Evolutionary conservation across 1,140 invertebrate genomes (phyloP).

Genomic region (Drosophila watanabei): DNA sequence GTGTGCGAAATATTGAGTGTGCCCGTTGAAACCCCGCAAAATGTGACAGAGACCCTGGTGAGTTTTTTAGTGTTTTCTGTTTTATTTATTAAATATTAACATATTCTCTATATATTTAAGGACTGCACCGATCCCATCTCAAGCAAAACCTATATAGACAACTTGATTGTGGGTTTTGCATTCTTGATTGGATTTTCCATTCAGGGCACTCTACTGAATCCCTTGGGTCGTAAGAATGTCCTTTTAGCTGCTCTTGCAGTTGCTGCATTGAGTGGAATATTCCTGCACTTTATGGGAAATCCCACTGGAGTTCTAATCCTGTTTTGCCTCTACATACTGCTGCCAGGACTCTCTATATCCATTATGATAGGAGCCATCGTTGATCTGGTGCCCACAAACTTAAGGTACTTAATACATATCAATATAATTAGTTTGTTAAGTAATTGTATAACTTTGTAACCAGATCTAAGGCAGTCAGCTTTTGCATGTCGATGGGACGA

Average conservation of each 20-base stretch:
- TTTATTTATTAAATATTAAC: background rate
- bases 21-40: conserved; percentile 10
- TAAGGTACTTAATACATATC: conserved; percentile 63
- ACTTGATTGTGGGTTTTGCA: conserved; percentile 78
- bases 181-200: conserved; percentile 80
- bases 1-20: conserved; percentile 70
- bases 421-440: background rate
- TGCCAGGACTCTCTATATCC: conserved; percentile 85
- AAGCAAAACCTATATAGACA: conserved; percentile 82
- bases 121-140: conserved; percentile 78
- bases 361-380: conserved; percentile 85
- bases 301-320: conserved; percentile 72
- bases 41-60: conserved; percentile 34
- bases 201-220: conserved; percentile 76
- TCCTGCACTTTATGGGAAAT: conserved; percentile 73
- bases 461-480: conserved; percentile 88
- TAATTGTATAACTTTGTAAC: conserved; percentile 6
- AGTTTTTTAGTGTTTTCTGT: background rate
- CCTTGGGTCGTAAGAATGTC: conserved; percentile 81
- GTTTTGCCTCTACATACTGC: conserved; percentile 82
- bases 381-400: conserved; percentile 86
- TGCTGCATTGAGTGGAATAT: conserved; percentile 62
- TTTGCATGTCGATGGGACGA: conserved; percentile 87
- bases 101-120: conserved; percentile 33
- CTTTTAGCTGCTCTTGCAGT: conserved; percentile 57